Base-by-base conservation (phyloP, 2,797 vertebrate genomes). In the Knipowitschia caucasica region DNA sequence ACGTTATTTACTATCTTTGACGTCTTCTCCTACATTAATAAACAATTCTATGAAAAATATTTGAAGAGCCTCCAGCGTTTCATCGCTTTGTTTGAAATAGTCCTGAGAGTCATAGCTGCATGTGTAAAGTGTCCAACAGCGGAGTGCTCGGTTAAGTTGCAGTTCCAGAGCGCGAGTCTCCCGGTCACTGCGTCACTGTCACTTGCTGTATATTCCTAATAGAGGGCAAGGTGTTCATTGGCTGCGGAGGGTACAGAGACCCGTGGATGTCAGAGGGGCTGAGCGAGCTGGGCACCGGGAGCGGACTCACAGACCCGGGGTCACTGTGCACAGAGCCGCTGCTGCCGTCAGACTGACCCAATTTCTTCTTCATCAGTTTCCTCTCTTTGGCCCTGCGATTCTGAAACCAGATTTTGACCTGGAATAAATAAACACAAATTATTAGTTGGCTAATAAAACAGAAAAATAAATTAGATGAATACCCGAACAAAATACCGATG, bases 331-430 rank as follows among this genome's bases (percentile, higher is more conserved):
- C 89, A 0, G 93, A 94, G 4, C 92, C 91, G 29, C 92, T 89
- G 18, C 90, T 95, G 75, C 92, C 93, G 50, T 95, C 94, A 25
- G 92, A 95, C 85, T 94, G 93, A 4, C 93, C 94, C 79, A 95
- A 75, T 83, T 97, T 96, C 90, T 96, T 96, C 85, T 95, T 96
- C 52, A 95, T 93, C 71, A 97, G 77, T 67, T 97, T 98, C 65
- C 94, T 89, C 66, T 97, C 95, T 70, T 95, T 98, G 1, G 94
- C 94, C 64, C 95, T 86, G 63, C 93, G 93, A 73, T 97, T 96
- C 86, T 98, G 95, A 80, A 98, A 97, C 95, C 94, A 98, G 56
- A 97, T 98, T 85, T 98, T 96, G 49, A 96, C 94, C 95, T 97
- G n/a, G n/a, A n/a, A n/a, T n/a, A n/a, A n/a, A n/a, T n/a, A n/a